These are phyloP conservation scores for Pagrus major DNA, from an alignment of 2,113 vertebrate species.

Conservation along the genomic window DNA sequence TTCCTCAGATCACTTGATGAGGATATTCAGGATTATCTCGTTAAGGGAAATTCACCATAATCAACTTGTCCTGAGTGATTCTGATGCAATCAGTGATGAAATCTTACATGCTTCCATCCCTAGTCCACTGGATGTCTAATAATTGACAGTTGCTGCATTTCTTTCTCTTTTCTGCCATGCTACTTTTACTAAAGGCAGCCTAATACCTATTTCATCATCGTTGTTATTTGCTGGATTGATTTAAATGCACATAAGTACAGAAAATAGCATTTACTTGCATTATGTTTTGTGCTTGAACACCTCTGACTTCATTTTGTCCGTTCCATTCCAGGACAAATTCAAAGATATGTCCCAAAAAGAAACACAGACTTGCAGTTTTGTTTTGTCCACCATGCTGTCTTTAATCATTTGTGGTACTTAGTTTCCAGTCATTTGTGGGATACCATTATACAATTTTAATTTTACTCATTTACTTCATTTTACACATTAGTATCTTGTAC, in stretches of 20 bases:
- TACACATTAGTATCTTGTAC: not conserved
- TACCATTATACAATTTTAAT: not conserved
- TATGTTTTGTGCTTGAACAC: not conserved
- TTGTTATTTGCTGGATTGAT: not conserved
- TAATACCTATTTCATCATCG: not conserved
- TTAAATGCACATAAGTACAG: not conserved
- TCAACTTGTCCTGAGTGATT: no score
- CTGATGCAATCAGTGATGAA: no score
- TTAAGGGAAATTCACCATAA: no score
- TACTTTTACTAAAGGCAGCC: no score
- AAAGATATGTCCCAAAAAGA: not conserved
- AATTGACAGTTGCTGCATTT: no score
- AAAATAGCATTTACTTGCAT: no score
- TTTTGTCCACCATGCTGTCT: not conserved
- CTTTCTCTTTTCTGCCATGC: no score
- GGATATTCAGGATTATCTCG: no score
- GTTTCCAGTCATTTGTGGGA: not conserved
- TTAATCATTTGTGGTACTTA: not conserved
- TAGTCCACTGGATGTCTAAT: no score
- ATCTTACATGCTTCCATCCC: no score
- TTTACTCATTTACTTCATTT: no score
- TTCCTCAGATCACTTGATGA: no score
- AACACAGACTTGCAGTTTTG: not conserved
- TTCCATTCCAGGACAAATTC: not conserved
- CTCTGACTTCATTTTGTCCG: not conserved